Evolutionary conservation across 37 sponge, comb jelly and placozoan species (phyloP), one percentile per base, ranked within the genome.

Genomic region (Tethya wilhelma): DNA sequence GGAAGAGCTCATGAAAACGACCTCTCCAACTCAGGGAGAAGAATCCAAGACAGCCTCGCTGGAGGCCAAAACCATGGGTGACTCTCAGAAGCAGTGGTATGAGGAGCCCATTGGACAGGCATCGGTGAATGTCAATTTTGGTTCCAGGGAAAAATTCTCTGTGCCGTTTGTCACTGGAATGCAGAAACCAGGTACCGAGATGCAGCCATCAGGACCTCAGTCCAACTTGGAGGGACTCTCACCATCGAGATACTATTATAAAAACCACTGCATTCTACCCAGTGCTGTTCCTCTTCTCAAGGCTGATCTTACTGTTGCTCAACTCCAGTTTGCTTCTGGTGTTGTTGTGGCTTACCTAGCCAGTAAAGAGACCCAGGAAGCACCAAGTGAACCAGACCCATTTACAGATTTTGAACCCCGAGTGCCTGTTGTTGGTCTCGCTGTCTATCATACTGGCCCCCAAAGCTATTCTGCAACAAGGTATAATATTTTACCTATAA

Each of bases 341-440:
- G 25, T 73, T 44, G 81, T 87, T 45, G 81, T 87, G 56, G 81
- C 17, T 2, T 87, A 80, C 59, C 80, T 66, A 31, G 75, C 69
- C 8, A 20, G 41, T 38, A 20, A 11, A 4, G 59, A 8, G 2
- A 60, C 44, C 19, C 62, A 55, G 43, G 32, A 23, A 0, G 36
- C 37, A 9, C n/a, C n/a, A n/a, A n/a, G n/a, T n/a, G n/a, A n/a
- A n/a, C n/a, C 32, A 9, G 60, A 39, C 7, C 0, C 38, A 17
- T 6, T 39, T 3, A 41, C 31, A 17, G 32, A 38, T 17, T 2
- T 22, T 41, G 6, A 30, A 30, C 19, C 55, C n/a, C 2, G 17
- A 55, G 38, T 7, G 19, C 75, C 75, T 38, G 42, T 58, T 28
- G 37, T 26, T 42, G 69, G 30, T 45, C 45, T 44, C 0, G 42